Percentiles rank a stretch among this genome's conserved stretches.
phyloP scores from a whole-genome alignment of 2,113 vertebrate species.

The Nematolebias whitei region DNA sequence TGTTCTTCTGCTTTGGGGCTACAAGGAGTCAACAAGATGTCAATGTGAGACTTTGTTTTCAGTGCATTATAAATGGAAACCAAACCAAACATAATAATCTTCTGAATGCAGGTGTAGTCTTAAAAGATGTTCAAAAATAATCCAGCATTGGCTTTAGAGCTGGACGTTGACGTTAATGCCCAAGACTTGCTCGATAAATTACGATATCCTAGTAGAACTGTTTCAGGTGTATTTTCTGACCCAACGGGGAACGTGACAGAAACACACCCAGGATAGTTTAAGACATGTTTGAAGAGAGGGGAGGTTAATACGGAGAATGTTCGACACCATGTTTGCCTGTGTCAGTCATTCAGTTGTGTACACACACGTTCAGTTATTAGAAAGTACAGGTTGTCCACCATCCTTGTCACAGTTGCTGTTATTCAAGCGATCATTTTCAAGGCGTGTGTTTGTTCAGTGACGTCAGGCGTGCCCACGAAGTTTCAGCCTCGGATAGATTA shows the following conservation, averaged over 20 bases:
- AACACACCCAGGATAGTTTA: not conserved
- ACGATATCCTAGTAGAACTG: not conserved
- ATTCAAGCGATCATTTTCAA: conserved; percentile 8
- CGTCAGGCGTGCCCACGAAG: conserved; percentile 5
- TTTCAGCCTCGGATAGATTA: conserved; percentile 19
- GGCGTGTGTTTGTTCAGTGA: conserved; percentile 41
- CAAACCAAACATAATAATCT: not conserved
- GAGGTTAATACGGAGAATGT: not conserved
- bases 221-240: too few species aligned
- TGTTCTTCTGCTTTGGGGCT: not conserved
- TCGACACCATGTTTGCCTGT: conserved; percentile 5
- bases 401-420: conserved; percentile 1
- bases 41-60: not conserved
- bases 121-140: not conserved
- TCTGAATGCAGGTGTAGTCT: not conserved
- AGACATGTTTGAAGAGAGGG: too few species aligned
- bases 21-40: not conserved
- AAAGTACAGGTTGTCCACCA: conserved; percentile 14
- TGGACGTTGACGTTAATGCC: not conserved
- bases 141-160: not conserved
- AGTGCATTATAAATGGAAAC: not conserved
- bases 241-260: not conserved
- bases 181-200: not conserved
- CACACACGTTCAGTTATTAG: not conserved
- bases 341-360: conserved; percentile 18